These are phyloP conservation scores for Lepidiolamprologus cunningtoni DNA, from an alignment of 2,113 vertebrate species.

Conservation along the genomic window DNA sequence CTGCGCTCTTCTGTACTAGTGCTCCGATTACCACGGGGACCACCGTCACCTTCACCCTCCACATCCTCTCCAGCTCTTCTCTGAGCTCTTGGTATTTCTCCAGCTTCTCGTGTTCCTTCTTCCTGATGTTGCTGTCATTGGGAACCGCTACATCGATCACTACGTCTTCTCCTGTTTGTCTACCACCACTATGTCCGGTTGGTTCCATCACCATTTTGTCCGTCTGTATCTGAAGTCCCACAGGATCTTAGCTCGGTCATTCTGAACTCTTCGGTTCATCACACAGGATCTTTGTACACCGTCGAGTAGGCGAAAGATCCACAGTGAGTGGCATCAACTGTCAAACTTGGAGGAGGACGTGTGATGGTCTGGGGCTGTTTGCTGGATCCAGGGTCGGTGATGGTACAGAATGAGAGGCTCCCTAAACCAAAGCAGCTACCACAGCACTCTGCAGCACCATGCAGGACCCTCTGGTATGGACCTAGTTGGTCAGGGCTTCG, in stretches of 20 bases:
- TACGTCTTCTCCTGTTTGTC: accelerated
- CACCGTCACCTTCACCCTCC: accelerated
- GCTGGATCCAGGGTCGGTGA: background rate
- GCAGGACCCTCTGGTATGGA: too few relatives aligned
- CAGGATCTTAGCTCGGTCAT: background rate
- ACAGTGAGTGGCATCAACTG: too few relatives aligned
- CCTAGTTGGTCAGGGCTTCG: accelerated
- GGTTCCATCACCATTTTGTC: accelerated
- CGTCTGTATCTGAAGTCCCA: too few relatives aligned
- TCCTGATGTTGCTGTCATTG: background rate
- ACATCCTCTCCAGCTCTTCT: accelerated
- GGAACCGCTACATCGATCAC: background rate
- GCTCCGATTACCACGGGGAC: accelerated
- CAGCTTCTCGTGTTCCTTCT: background rate
- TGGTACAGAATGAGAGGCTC: too few relatives aligned
- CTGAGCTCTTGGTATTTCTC: accelerated
- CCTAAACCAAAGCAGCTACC: too few relatives aligned
- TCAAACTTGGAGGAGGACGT: too few relatives aligned
- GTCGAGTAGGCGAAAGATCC: accelerated
- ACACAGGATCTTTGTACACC: too few relatives aligned
- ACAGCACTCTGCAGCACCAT: accelerated
- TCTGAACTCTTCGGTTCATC: background rate
- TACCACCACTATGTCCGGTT: background rate
- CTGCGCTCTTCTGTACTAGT: background rate
- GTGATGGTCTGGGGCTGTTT: too few relatives aligned